Conservation (phyloP, 2,888 invertebrate genomes). For the Exephanes ischioxanthus region DNA sequence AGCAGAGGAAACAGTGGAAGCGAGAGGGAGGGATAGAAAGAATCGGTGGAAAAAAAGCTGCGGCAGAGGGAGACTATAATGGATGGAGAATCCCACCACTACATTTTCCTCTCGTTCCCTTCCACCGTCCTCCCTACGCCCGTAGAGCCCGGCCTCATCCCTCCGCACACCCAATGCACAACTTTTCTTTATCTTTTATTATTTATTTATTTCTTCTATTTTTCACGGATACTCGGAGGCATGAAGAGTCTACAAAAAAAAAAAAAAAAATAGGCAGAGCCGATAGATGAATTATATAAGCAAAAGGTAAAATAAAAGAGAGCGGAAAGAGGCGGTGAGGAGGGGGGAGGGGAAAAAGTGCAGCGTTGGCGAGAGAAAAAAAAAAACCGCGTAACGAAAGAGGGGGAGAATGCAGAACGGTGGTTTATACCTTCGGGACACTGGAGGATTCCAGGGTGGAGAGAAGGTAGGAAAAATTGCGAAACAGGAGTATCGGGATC, state of each 20-base stretch:
- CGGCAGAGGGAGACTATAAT: slow-evolving; percentile 50
- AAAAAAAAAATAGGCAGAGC: slow-evolving; percentile 25
- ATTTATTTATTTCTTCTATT: slow-evolving; percentile 12
- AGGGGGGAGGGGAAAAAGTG: slow-evolving; percentile 23
- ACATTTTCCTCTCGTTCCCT: slow-evolving; percentile 36
- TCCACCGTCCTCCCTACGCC: slow-evolving; percentile 16
- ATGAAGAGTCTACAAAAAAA: slow-evolving; percentile 32
- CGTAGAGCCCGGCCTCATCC: background rate
- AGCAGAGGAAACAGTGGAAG: background rate
- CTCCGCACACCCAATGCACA: slow-evolving; percentile 9
- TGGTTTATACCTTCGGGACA: slow-evolving; percentile 14
- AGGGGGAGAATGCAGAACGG: slow-evolving; percentile 8
- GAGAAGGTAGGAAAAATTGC: slow-evolving; percentile 25
- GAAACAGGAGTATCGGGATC: slow-evolving; percentile 30
- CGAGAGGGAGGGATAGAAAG: slow-evolving; percentile 1
- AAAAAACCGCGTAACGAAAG: background rate
- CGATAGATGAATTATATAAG: slow-evolving; percentile 58
- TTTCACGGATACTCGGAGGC: slow-evolving; percentile 35
- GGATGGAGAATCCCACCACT: slow-evolving; percentile 51
- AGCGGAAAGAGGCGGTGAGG: slow-evolving; percentile 3
- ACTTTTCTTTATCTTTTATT: background rate
- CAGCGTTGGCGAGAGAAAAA: slow-evolving; percentile 24
- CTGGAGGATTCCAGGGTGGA: slow-evolving; percentile 7
- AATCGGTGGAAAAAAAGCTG: slow-evolving; percentile 30
- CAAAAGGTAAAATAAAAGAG: slow-evolving; percentile 30